Evolutionary conservation across 2,888 invertebrate species (phyloP).

Genomic region (Encarsia formosa): DNA sequence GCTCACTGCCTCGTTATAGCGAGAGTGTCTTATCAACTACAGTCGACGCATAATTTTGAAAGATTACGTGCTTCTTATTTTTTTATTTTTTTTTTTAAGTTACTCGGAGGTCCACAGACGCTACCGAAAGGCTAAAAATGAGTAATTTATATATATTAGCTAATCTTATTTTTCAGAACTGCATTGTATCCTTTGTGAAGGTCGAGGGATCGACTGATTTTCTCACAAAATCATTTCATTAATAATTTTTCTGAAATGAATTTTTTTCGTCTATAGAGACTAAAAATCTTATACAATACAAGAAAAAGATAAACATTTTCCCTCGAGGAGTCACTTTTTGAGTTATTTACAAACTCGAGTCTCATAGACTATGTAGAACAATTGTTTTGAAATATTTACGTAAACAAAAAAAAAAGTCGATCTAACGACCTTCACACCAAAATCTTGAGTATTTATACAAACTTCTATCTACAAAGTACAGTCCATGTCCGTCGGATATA

Average conservation of each 20-base stretch:
- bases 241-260: neutral
- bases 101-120: conserved; percentile 22
- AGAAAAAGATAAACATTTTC: neutral
- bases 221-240: neutral
- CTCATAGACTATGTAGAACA: neutral
- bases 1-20: conserved; percentile 6
- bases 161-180: conserved; percentile 1
- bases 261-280: neutral
- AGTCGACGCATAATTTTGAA: conserved; percentile 10
- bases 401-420: too few relatives aligned
- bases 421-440: too few relatives aligned
- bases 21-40: conserved; percentile 16
- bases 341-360: neutral
- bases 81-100: conserved; percentile 8
- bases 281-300: neutral
- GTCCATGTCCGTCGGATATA: too few relatives aligned
- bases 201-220: conserved; percentile 2
- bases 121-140: conserved; percentile 23
- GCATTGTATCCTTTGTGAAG: neutral
- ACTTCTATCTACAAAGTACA: too few relatives aligned
- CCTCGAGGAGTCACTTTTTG: too few relatives aligned
- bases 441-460: too few relatives aligned
- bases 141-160: conserved; percentile 1
- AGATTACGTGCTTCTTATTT: conserved; percentile 8
- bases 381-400: neutral